Evolutionary conservation across 2,888 invertebrate genomes (phyloP).

Genomic region (Phalera bucephala): DNA sequence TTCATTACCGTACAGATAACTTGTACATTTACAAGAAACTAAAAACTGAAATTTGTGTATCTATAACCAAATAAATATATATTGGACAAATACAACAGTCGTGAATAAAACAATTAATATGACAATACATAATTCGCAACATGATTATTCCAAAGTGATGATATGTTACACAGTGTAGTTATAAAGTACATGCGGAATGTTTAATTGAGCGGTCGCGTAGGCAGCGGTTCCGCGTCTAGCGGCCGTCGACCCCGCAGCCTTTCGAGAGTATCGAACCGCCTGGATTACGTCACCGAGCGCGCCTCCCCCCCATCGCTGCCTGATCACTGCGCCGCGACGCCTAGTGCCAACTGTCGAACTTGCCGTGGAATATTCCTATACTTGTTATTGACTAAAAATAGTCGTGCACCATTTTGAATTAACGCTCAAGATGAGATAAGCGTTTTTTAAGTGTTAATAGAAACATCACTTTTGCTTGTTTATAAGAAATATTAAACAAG

Average conservation of each 20-base stretch:
- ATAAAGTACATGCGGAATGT: conserved; percentile 66
- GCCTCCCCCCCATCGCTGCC: conserved; percentile 48
- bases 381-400: conserved; percentile 33
- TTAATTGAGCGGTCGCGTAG: conserved; percentile 76
- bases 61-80: too few relatives aligned
- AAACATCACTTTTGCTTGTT: neutral
- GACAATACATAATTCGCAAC: conserved; percentile 3
- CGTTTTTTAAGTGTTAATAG: neutral
- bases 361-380: conserved; percentile 47
- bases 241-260: conserved; percentile 74
- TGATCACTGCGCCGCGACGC: conserved; percentile 32
- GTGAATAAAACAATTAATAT: neutral
- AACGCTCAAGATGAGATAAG: conserved; percentile 12
- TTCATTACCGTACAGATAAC: too few relatives aligned
- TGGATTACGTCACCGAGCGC: conserved; percentile 73
- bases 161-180: conserved; percentile 31
- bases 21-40: too few relatives aligned
- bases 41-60: too few relatives aligned
- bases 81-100: too few relatives aligned
- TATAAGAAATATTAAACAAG: too few relatives aligned
- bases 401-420: conserved; percentile 22
- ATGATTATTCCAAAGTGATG: conserved; percentile 18
- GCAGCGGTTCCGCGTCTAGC: conserved; percentile 78
- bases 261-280: conserved; percentile 72
- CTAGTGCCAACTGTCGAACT: conserved; percentile 36